A percentile compares a stretch with the other conserved stretches of the same genome.
phyloP scores from a whole-genome alignment of 2,797 vertebrate species.

The Myotis findleyi region DNA sequence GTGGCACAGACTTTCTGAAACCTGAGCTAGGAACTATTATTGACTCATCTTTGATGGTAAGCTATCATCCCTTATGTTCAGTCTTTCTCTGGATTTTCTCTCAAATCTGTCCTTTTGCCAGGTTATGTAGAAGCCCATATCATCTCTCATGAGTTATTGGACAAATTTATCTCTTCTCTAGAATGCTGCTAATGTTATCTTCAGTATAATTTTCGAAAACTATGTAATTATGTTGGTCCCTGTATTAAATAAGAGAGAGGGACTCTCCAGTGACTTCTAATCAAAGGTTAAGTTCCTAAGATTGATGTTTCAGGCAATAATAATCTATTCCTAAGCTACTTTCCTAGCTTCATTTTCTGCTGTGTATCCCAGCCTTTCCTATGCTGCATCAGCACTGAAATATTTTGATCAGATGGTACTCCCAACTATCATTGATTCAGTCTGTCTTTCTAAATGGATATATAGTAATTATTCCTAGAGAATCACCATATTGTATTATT shows the following conservation, averaged over 20 bases:
- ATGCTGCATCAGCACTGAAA: neutral
- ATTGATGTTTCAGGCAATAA: neutral
- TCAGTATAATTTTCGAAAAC: neutral
- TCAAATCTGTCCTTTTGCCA: neutral
- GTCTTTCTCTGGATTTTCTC: constrained; percentile 1
- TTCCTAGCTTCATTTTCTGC: neutral
- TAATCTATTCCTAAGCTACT: neutral
- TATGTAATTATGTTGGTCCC: neutral
- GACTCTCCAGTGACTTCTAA: neutral
- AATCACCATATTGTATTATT: neutral
- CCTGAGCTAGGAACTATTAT: neutral
- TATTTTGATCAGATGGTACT: neutral
- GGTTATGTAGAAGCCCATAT: neutral
- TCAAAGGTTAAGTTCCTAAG: neutral
- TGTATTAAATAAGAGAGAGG: neutral
- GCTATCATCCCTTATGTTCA: neutral
- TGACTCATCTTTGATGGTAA: neutral
- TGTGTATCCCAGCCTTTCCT: neutral
- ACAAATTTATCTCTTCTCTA: neutral
- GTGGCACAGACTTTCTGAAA: constrained; percentile 30
- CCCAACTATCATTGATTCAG: neutral
- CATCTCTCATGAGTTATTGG: neutral
- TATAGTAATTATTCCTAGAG: constrained; percentile 5
- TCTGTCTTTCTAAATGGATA: neutral
- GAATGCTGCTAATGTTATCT: constrained; percentile 12